Base-by-base conservation (phyloP, 2,888 invertebrate genomes). In the Brenthis ino region DNA sequence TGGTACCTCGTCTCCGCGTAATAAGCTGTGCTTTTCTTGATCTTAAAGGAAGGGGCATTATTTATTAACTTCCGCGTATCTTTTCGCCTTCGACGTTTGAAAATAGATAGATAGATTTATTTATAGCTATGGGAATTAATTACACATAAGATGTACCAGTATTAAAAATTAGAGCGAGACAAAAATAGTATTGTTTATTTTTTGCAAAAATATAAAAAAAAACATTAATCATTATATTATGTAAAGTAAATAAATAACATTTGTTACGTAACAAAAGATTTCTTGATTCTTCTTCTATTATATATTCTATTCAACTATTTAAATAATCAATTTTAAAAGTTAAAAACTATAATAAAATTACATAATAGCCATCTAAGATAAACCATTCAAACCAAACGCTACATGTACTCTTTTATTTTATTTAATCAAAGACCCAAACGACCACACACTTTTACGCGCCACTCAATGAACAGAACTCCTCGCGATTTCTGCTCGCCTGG, bases 21-120 rank as follows among this genome's bases (percentile, higher is more conserved):
- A 93, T 91, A 92, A 93, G 92, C 91, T 89, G 88, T 85, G 88
- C 86, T 87, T 88, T 88, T 88, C 88, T 89, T 87, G 88, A 89
- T 89, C 87, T 84, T 80, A 81, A 28, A 80, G 82, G 80, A 83
- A 83, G 82, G 80, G 80, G 78, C 79, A 83, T 82, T 82, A 82
- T 82, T 85, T 82, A 81, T 74, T 75, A 73, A 82, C 85, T 88
- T 88, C 88, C 89, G 88, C 80, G 83, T 87, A 81, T 80, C 74
- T 75, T 73, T 72, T 74, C 75, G 64, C 67, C 64, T 69, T 68
- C 69, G 58, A 58, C 57, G 64, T 65, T 68, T 69, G 14, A 67
- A 65, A 65, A 66, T 70, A 37, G 61, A 57, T 37, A 37, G 65
- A 57, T 37, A 43, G 33, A 64, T 64, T 57, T 63, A 57, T 51